These are phyloP conservation scores for Penaeus japonicus DNA, from an alignment of 1,140 invertebrate species.

Conservation along the genomic window DNA sequence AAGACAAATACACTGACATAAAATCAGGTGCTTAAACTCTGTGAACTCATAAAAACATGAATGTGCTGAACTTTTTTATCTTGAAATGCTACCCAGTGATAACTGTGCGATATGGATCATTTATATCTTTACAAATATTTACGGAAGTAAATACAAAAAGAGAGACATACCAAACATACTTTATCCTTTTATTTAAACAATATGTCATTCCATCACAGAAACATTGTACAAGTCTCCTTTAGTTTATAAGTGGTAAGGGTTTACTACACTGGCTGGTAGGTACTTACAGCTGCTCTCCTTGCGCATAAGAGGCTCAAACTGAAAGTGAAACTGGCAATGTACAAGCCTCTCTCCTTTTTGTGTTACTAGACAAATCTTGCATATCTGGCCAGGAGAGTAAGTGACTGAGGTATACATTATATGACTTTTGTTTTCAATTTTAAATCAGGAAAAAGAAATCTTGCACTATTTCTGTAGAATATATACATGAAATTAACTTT, in stretches of 20 bases:
- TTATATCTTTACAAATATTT: no score
- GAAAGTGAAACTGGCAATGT: slow-evolving; percentile 33
- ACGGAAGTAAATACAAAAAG: no score
- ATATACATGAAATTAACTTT: slow-evolving; percentile 36
- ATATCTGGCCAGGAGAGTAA: slow-evolving; percentile 48
- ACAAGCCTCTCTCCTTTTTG: slow-evolving; percentile 19
- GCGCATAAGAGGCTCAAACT: not conserved
- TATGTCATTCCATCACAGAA: slow-evolving; percentile 55
- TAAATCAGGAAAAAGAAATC: slow-evolving; percentile 25
- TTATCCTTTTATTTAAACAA: slow-evolving; percentile 54
- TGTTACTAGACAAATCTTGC: slow-evolving; percentile 35
- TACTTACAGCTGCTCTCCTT: slow-evolving; percentile 18
- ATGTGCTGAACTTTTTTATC: no score
- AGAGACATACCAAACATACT: slow-evolving; percentile 3
- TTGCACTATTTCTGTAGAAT: slow-evolving; percentile 29
- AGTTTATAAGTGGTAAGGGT: slow-evolving; percentile 27
- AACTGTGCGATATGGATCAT: no score
- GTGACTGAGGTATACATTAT: slow-evolving; percentile 31
- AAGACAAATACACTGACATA: no score
- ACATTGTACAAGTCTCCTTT: slow-evolving; percentile 55
- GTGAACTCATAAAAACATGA: no score
- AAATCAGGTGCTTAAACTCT: no score
- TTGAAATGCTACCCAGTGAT: no score
- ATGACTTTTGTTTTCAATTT: no score
- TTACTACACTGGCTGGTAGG: slow-evolving; percentile 32